Conservation (phyloP, 1,140 invertebrate genomes). For the Reticulitermes speratus region DNA sequence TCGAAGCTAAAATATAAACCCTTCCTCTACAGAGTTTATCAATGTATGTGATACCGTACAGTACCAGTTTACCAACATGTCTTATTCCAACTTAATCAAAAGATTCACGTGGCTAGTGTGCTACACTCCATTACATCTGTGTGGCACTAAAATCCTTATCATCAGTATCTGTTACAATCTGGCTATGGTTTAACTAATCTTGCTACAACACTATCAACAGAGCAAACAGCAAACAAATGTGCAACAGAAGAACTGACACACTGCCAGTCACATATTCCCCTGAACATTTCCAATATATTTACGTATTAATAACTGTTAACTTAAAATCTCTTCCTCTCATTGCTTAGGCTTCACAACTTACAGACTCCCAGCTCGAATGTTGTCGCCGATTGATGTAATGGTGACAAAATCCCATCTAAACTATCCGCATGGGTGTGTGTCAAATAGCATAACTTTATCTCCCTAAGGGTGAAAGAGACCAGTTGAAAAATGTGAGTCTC, state of each 20-base stretch:
- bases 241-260: neutral
- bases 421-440: slow-evolving; percentile 33
- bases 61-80: no score
- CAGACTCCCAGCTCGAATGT: slow-evolving; percentile 35
- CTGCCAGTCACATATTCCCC: neutral
- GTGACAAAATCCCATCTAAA: slow-evolving; percentile 36
- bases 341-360: slow-evolving; percentile 32
- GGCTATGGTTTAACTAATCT: no score
- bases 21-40: no score
- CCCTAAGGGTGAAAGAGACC: slow-evolving; percentile 36
- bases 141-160: no score
- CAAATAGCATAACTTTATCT: slow-evolving; percentile 32
- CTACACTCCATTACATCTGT: no score
- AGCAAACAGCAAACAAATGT: neutral
- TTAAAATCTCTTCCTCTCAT: slow-evolving; percentile 14
- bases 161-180: no score
- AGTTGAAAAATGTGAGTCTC: slow-evolving; percentile 34
- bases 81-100: no score
- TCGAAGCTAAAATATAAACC: no score
- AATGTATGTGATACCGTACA: no score
- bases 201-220: no score
- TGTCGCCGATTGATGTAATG: slow-evolving; percentile 32
- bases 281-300: neutral
- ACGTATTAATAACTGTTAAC: neutral
- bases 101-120: no score